Conservation (phyloP, 2,888 invertebrate genomes). For the Platycheirus albimanus region DNA sequence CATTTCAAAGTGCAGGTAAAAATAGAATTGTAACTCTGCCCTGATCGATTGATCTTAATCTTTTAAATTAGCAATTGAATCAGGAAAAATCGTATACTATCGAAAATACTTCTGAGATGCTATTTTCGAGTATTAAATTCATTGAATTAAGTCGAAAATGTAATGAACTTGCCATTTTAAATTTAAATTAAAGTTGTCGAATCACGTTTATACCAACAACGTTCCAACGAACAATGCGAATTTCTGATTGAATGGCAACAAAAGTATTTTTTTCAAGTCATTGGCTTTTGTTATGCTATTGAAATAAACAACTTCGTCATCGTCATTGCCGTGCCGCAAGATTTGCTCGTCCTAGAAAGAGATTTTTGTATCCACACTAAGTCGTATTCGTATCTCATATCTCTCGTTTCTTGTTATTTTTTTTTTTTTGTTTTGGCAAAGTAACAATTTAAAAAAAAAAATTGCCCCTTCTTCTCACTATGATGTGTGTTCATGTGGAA, state of each 20-base stretch:
- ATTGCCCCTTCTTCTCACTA: background rate
- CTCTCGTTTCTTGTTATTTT: background rate
- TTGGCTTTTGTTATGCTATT: constrained; percentile 54
- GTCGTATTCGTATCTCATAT: constrained; percentile 13
- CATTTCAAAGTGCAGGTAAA: too few relatives aligned
- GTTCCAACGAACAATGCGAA: constrained; percentile 34
- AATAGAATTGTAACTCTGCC: too few relatives aligned
- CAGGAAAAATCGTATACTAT: too few relatives aligned
- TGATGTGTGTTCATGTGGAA: constrained; percentile 28
- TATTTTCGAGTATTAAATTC: too few relatives aligned
- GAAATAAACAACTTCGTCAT: constrained; percentile 26
- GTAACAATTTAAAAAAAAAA: constrained; percentile 1
- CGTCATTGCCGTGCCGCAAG: too few relatives aligned
- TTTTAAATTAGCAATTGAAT: too few relatives aligned
- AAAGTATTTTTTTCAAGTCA: constrained; percentile 36
- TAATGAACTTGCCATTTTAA: background rate
- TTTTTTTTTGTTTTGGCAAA: constrained; percentile 24
- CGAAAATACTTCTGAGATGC: too few relatives aligned
- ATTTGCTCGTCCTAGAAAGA: constrained; percentile 27
- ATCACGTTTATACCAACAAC: constrained; percentile 14
- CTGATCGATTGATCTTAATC: too few relatives aligned
- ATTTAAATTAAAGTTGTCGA: constrained; percentile 4
- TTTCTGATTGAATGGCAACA: constrained; percentile 30
- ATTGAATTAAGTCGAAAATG: constrained; percentile 4
- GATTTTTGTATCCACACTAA: constrained; percentile 21